phyloP scores from a whole-genome alignment of 1,140 invertebrate genomes.

The Drosophila pallidifrons region DNA sequence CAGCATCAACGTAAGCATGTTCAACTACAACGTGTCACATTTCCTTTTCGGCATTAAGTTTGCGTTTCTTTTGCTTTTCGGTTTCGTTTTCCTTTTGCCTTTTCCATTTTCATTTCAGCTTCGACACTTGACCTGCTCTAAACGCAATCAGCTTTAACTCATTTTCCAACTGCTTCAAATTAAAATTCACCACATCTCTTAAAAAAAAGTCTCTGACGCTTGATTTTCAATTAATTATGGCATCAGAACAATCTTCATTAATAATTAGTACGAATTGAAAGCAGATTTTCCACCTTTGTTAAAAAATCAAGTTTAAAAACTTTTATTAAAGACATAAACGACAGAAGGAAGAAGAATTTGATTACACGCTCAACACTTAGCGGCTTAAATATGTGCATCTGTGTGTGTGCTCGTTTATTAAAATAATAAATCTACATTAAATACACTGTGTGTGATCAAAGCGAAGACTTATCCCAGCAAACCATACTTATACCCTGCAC shows the following conservation, averaged over 20 bases:
- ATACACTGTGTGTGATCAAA: conserved; percentile 34
- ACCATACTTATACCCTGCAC: conserved; percentile 30
- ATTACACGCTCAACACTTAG: conserved; percentile 65
- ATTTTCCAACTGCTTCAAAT: conserved; percentile 31
- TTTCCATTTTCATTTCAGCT: conserved; percentile 44
- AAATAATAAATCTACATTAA: conserved; percentile 82
- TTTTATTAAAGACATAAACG: not conserved
- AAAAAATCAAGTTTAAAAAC: not conserved
- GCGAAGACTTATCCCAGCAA: conserved; percentile 27
- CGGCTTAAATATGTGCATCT: conserved; percentile 39
- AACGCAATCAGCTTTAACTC: conserved; percentile 61
- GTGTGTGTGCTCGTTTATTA: conserved; percentile 60
- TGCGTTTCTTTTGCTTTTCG: conserved; percentile 9
- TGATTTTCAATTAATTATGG: too few species aligned
- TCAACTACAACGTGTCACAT: conserved; percentile 75
- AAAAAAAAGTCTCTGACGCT: too few species aligned
- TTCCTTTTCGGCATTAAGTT: conserved; percentile 58
- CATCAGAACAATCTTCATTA: too few species aligned
- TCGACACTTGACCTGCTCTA: conserved; percentile 65
- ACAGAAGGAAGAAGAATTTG: conserved; percentile 19
- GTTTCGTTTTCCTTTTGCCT: not conserved
- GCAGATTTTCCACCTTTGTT: not conserved
- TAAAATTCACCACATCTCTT: too few species aligned
- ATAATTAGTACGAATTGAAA: not conserved
- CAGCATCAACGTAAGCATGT: conserved; percentile 30